Evolutionary conservation across 1,140 invertebrate species (phyloP).

Genomic region (Drosophila sturtevanti): DNA sequence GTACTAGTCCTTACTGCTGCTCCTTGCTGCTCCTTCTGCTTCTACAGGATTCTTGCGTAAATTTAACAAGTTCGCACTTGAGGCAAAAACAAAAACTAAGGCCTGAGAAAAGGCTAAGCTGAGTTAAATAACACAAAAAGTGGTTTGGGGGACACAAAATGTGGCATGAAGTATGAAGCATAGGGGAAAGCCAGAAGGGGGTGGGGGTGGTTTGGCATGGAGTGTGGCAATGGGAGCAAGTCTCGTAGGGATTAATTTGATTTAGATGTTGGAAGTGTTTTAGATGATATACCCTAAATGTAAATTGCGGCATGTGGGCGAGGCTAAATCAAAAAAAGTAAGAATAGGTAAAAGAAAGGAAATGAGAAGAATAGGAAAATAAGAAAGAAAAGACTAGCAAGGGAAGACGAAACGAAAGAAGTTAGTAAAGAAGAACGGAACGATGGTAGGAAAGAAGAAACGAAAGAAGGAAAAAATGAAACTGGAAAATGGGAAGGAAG

Average conservation of each 20-base stretch:
- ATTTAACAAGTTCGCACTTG: conserved; percentile 79
- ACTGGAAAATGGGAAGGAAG: not conserved
- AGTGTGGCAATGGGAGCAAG: conserved; percentile 27
- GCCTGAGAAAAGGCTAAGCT: conserved; percentile 45
- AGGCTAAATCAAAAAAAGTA: not conserved
- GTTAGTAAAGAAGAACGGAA: too few relatives aligned
- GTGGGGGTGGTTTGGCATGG: not conserved
- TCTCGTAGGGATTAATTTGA: conserved; percentile 73
- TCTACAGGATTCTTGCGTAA: conserved; percentile 67
- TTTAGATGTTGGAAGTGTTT: conserved; percentile 76
- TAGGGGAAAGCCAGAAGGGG: conserved; percentile 12
- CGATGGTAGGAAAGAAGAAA: not conserved
- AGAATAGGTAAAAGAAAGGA: not conserved
- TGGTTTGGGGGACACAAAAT: conserved; percentile 31
- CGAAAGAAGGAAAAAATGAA: not conserved
- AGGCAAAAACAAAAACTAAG: conserved; percentile 40
- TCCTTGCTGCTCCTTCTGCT: not conserved
- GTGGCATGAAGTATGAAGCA: conserved; percentile 12
- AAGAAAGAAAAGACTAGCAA: not conserved
- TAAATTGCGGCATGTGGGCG: conserved; percentile 26
- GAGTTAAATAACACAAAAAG: conserved; percentile 60
- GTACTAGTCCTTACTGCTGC: not conserved
- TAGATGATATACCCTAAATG: conserved; percentile 8
- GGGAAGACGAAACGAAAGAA: too few relatives aligned
- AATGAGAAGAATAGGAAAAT: not conserved